Base-by-base conservation (phyloP, 2,113 vertebrate species). In the Ranitomeya imitator region DNA sequence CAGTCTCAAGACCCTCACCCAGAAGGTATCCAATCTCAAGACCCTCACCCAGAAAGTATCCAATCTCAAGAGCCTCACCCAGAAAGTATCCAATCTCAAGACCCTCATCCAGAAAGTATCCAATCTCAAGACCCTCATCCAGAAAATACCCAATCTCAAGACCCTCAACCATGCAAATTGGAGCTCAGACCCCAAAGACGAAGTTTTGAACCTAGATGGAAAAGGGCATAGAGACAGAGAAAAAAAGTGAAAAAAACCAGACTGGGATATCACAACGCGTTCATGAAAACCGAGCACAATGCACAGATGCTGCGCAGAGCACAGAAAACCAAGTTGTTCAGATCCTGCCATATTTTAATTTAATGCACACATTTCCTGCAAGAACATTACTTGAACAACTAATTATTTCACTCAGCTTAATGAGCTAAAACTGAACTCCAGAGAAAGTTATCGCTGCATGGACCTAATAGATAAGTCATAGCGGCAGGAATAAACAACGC, bases 321-420 rank as follows among this genome's bases (percentile, higher is more conserved):
- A n/a, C 15, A 52, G 37, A 77, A 78, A 54, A n/a, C 37, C 11
- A 69, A 76, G 45, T 37, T 31, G 55, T 54, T 51, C 60, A 52
- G 31, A 11, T 7, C 51, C 51, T 18, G 51, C 57, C n/a, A 73
- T 73, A 74, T 57, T 85, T 85, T 71, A 85, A 74, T 74, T 73
- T 74, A 85, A 74, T 74, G 67, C 21, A 23, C 10, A 74, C 65
- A 59, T 37, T 73, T 85, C 65, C 83, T 31, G 23, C 67, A 59
- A 73, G 67, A 85, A 85, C 83, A 85, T 85, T 74, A 74, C 52
- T 74, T 85, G 52, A 73, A 54, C 67, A 85, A 74, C 83, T 85
- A 59, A 85, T 85, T 74, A 85, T 59, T 59, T 85, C n/a, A 31
- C n/a, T 18, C 15, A 37, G 51, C 16, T 73, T 85, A 85, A 85